Evolutionary conservation across 2,113 vertebrate species (phyloP).

Genomic region (Anser cygnoides): DNA sequence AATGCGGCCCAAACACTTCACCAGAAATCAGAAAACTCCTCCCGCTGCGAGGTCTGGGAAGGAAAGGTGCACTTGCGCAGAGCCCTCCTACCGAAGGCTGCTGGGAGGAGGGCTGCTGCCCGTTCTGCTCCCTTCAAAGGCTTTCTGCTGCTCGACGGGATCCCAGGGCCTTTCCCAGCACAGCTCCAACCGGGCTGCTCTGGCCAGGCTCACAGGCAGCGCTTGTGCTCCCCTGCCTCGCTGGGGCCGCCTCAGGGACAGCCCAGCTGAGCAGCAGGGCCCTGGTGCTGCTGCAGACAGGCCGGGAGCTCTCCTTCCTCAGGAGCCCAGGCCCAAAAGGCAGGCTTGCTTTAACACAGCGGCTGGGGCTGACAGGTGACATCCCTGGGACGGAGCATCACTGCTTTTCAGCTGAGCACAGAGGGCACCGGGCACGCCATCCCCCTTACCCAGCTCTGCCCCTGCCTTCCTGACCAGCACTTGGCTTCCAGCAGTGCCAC

Average conservation of each 20-base stretch:
- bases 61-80: background rate
- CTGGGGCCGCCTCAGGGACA: background rate
- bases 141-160: background rate
- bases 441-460: background rate
- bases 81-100: background rate
- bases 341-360: background rate
- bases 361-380: background rate
- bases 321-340: background rate
- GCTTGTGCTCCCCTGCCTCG: background rate
- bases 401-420: background rate
- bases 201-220: background rate
- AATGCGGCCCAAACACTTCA: background rate
- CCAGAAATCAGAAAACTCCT: background rate
- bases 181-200: rapidly evolving
- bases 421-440: rapidly evolving
- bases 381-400: background rate
- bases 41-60: background rate
- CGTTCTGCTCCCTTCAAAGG: background rate
- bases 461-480: background rate
- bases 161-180: background rate
- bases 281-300: background rate
- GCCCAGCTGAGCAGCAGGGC: background rate
- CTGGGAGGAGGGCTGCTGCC: background rate
- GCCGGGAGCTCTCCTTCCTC: background rate
- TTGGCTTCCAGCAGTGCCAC: rapidly evolving